Percentiles rank a stretch among this genome's conserved stretches.
These are phyloP conservation scores for Neofelis nebulosa DNA, from an alignment of 2,113 vertebrate genomes.

Conservation along the genomic window DNA sequence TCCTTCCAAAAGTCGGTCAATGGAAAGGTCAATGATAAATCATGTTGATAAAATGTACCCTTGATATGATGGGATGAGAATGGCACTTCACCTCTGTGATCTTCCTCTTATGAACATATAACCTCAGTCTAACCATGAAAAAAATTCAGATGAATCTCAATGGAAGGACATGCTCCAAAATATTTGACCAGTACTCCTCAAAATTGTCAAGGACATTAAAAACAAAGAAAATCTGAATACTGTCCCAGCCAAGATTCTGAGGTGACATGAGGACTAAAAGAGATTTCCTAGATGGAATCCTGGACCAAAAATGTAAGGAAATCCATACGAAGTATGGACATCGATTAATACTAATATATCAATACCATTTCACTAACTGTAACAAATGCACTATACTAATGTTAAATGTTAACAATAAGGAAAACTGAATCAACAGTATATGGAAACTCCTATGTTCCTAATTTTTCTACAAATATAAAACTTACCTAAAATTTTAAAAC, in stretches of 20 bases:
- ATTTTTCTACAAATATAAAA: constrained; percentile 10
- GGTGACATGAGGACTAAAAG: neutral
- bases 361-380: neutral
- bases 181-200: neutral
- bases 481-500: neutral
- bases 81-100: neutral
- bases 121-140: neutral
- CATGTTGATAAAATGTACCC: neutral
- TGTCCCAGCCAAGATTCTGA: neutral
- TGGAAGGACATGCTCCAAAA: neutral
- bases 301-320: neutral
- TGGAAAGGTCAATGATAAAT: neutral
- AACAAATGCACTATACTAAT: neutral
- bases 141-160: constrained; percentile 9
- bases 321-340: neutral
- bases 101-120: constrained; percentile 9
- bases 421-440: neutral
- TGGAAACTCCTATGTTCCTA: neutral
- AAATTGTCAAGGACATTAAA: constrained; percentile 31
- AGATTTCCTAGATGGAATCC: neutral
- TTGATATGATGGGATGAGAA: neutral
- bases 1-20: neutral
- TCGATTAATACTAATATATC: neutral
- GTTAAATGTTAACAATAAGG: neutral
- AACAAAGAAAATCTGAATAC: neutral